Conservation (phyloP, 2,113 vertebrate species). For the Amazona vittata region DNA sequence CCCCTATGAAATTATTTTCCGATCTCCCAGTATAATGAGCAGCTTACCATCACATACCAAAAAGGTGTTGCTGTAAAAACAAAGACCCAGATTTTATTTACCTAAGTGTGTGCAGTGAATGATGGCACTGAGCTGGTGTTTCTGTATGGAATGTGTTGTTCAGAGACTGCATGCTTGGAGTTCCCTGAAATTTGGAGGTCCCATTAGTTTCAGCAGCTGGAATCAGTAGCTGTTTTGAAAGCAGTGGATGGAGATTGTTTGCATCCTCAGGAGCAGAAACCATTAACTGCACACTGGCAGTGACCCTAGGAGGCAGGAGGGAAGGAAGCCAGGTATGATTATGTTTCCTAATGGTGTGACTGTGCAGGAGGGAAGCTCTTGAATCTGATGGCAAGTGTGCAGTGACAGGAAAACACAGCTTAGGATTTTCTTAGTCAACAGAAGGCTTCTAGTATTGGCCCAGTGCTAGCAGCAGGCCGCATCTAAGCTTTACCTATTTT, state of each 20-base stretch:
- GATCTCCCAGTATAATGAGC: rapidly evolving
- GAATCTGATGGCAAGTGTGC: not conserved
- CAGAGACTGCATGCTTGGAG: not conserved
- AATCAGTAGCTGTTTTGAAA: not conserved
- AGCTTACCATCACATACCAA: rapidly evolving
- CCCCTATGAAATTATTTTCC: rapidly evolving
- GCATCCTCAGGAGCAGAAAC: not conserved
- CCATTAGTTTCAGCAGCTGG: not conserved
- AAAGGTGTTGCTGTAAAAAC: not conserved
- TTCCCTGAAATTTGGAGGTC: not conserved
- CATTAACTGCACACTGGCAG: rapidly evolving
- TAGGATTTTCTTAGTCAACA: not conserved
- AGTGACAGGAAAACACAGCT: not conserved
- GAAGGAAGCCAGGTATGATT: not conserved
- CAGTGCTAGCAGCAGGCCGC: not conserved
- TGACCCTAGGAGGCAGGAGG: not conserved
- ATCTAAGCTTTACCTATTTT: not conserved
- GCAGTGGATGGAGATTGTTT: not conserved
- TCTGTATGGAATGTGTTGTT: not conserved
- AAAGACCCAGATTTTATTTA: not conserved
- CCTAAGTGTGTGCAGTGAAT: rapidly evolving
- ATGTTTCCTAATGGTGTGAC: not conserved
- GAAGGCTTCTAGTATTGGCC: not conserved
- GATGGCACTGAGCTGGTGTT: not conserved
- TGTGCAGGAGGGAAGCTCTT: not conserved